Evolutionary conservation across 2,113 vertebrate genomes (phyloP).

Genomic region (Aviceda subcristata): DNA sequence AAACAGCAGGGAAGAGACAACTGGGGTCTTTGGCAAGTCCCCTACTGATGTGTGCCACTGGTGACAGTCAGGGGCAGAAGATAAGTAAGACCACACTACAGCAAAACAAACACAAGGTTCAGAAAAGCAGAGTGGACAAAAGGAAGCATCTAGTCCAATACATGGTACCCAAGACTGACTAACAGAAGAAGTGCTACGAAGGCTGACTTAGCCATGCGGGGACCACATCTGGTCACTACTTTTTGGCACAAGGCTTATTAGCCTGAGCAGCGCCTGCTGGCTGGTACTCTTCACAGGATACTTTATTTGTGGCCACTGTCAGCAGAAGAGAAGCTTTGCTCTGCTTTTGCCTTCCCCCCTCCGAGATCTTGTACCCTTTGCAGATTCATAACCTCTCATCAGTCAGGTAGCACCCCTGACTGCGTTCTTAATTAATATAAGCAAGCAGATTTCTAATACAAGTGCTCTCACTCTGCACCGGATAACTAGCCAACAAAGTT

Average conservation of each 20-base stretch:
- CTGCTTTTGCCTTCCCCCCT: not conserved
- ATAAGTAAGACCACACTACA: not conserved
- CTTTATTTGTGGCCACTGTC: not conserved
- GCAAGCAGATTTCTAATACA: not conserved
- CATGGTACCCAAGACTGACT: not conserved
- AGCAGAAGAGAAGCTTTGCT: not conserved
- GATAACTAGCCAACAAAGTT: not conserved
- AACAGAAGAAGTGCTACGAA: not conserved
- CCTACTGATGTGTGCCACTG: not conserved
- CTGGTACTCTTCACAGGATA: not conserved
- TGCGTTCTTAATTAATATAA: not conserved
- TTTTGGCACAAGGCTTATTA: not conserved
- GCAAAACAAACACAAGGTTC: not conserved
- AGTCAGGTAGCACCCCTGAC: not conserved
- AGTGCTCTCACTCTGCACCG: not conserved
- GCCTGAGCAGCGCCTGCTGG: not conserved
- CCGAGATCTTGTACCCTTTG: not conserved
- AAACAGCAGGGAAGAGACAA: not conserved
- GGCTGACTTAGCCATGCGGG: not conserved
- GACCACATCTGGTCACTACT: not conserved
- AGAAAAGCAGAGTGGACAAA: not conserved
- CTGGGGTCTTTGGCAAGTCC: not conserved
- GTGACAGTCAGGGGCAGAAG: not conserved
- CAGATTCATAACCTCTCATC: not conserved
- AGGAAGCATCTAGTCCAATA: not conserved